phyloP scores from a whole-genome alignment of 1,140 invertebrate species.

The Aphidius ervi region DNA sequence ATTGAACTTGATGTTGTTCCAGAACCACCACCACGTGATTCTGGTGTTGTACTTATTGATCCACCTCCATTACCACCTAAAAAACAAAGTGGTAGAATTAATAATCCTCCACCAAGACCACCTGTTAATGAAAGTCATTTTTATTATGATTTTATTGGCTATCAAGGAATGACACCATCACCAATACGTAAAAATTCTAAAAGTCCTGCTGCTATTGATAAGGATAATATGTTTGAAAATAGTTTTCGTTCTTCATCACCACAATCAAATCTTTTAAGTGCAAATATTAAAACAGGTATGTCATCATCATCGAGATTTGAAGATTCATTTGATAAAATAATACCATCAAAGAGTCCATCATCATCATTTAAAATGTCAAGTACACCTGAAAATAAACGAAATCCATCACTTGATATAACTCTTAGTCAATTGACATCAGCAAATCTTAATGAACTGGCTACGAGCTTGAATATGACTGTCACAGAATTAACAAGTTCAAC shows the following conservation, averaged over 20 bases:
- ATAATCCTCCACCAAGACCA: constrained; percentile 60
- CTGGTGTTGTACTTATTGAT: constrained; percentile 57
- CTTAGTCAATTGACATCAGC: constrained; percentile 76
- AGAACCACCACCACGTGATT: constrained; percentile 67
- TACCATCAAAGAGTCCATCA: constrained; percentile 36
- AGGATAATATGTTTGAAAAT: constrained; percentile 40
- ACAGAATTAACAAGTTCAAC: constrained; percentile 78
- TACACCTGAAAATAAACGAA: constrained; percentile 29
- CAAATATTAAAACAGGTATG: constrained; percentile 18
- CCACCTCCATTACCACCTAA: constrained; percentile 83
- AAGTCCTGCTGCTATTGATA: constrained; percentile 31
- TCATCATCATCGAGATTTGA: constrained; percentile 43
- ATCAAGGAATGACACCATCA: constrained; percentile 48
- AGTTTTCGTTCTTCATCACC: constrained; percentile 45
- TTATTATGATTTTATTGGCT: constrained; percentile 61
- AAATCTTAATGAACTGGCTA: constrained; percentile 72
- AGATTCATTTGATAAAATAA: constrained; percentile 45
- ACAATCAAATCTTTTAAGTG: constrained; percentile 28
- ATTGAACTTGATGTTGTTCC: constrained; percentile 57
- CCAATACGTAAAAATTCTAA: constrained; percentile 35
- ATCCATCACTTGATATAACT: constrained; percentile 65
- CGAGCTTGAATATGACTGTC: constrained; percentile 70
- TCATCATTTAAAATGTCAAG: constrained; percentile 35
- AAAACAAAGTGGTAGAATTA: constrained; percentile 56
- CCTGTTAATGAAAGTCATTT: constrained; percentile 58